These are phyloP conservation scores for Lepus americanus DNA, from an alignment of 2,113 vertebrate species.

Conservation along the genomic window DNA sequence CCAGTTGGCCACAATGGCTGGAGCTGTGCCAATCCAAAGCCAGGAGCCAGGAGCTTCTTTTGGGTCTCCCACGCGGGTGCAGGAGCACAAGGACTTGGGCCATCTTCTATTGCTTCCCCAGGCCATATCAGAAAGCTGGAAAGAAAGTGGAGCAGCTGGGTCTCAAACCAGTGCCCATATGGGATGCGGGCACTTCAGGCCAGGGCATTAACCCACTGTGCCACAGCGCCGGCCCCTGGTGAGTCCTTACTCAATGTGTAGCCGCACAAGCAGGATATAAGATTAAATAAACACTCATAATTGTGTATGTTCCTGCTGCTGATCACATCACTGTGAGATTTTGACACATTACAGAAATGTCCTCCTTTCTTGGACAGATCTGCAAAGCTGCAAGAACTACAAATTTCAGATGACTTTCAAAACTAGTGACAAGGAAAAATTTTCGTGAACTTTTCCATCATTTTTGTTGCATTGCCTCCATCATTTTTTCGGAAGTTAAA, in stretches of 20 bases:
- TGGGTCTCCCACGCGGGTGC: too few species aligned
- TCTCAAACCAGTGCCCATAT: too few species aligned
- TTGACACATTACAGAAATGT: slow-evolving; percentile 23
- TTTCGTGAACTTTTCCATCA: background rate
- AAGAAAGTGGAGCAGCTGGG: too few species aligned
- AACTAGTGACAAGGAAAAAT: slow-evolving; percentile 55
- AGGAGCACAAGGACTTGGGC: too few species aligned
- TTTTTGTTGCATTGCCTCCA: slow-evolving; percentile 33
- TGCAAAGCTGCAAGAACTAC: slow-evolving; percentile 40
- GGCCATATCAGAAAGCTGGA: too few species aligned
- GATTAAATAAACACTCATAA: slow-evolving; percentile 33
- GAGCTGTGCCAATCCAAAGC: too few species aligned
- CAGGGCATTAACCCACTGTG: too few species aligned
- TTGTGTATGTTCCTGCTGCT: background rate
- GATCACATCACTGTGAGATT: slow-evolving; percentile 8
- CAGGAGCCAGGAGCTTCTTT: too few species aligned
- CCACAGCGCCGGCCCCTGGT: too few species aligned
- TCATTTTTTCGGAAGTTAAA: slow-evolving; percentile 57
- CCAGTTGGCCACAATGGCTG: too few species aligned
- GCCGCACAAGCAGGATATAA: background rate
- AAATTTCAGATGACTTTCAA: slow-evolving; percentile 35
- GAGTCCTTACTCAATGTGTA: background rate
- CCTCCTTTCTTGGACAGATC: slow-evolving; percentile 34
- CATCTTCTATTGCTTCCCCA: too few species aligned
- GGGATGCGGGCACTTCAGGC: too few species aligned